These are phyloP conservation scores for Clupea harengus DNA, from an alignment of 2,113 vertebrate species.

Conservation along the genomic window DNA sequence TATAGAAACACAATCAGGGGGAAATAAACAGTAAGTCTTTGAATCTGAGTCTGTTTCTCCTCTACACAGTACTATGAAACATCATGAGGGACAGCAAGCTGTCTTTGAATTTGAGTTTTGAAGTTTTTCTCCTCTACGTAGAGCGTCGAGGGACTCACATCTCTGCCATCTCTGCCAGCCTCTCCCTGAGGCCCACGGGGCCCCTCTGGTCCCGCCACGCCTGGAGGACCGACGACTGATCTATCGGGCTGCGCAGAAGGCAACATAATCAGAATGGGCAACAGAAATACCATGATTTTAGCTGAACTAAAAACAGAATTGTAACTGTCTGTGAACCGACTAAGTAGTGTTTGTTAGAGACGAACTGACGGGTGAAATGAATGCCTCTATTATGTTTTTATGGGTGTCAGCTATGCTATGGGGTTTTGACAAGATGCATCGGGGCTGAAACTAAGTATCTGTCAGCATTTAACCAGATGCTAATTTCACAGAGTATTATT, in stretches of 20 bases:
- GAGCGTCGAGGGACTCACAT: conserved; percentile 59
- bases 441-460: not conserved
- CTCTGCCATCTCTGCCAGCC: conserved; percentile 73
- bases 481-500: conserved; percentile 5
- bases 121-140: not conserved
- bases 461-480: conserved; percentile 11
- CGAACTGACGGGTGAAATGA: not conserved
- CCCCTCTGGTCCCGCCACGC: conserved; percentile 65
- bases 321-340: not conserved
- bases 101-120: too few relatives aligned
- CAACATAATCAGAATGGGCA: conserved; percentile 39
- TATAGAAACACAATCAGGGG: not conserved
- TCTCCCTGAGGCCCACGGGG: conserved; percentile 68
- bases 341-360: not conserved
- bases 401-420: not conserved
- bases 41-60: not conserved
- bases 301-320: not conserved
- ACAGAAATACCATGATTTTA: not conserved
- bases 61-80: not conserved
- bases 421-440: not conserved
- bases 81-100: too few relatives aligned
- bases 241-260: conserved; percentile 67
- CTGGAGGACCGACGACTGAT: conserved; percentile 68
- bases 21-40: not conserved
- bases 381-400: not conserved